Conservation (phyloP, 23 tunicate species). For the Corella eumyota region DNA sequence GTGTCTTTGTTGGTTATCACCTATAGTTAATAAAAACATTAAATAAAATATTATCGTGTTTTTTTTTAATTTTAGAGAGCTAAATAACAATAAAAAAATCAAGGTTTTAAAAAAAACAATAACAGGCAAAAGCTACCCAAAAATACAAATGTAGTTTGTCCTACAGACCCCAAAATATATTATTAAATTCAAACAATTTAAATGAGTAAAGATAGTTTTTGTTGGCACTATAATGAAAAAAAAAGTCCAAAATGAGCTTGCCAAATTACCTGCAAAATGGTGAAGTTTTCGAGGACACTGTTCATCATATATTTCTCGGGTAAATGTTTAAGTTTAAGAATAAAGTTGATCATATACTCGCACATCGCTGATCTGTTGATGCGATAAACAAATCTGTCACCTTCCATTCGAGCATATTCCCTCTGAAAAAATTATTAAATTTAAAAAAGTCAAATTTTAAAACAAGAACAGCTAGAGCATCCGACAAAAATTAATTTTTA, state of each 20-base stretch:
- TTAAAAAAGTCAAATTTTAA: neutral
- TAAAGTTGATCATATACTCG: constrained; percentile 96
- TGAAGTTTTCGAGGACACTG: constrained; percentile 93
- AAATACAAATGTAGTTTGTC: too few species aligned
- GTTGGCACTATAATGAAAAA: too few species aligned
- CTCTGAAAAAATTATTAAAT: constrained; percentile 22
- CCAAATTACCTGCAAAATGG: constrained; percentile 80
- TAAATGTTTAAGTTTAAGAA: constrained; percentile 70
- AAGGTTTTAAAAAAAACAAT: too few species aligned
- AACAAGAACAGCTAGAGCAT: neutral
- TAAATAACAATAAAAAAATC: too few species aligned
- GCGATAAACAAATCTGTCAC: constrained; percentile 57
- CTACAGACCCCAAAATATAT: too few species aligned
- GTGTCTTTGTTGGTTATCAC: constrained; percentile 69
- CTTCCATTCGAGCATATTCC: constrained; percentile 54
- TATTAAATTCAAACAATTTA: too few species aligned
- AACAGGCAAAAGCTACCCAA: too few species aligned
- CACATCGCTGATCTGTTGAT: constrained; percentile 89
- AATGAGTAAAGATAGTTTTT: too few species aligned
- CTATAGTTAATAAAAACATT: constrained; percentile 30
- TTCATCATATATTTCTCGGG: constrained; percentile 94
- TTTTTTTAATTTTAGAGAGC: too few species aligned
- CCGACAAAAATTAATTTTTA: neutral
- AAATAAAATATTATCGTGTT: too few species aligned
- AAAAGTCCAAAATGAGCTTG: too few species aligned